These are phyloP conservation scores for Microcebus jonahi DNA, from an alignment of 2,113 vertebrate genomes.

Conservation along the genomic window DNA sequence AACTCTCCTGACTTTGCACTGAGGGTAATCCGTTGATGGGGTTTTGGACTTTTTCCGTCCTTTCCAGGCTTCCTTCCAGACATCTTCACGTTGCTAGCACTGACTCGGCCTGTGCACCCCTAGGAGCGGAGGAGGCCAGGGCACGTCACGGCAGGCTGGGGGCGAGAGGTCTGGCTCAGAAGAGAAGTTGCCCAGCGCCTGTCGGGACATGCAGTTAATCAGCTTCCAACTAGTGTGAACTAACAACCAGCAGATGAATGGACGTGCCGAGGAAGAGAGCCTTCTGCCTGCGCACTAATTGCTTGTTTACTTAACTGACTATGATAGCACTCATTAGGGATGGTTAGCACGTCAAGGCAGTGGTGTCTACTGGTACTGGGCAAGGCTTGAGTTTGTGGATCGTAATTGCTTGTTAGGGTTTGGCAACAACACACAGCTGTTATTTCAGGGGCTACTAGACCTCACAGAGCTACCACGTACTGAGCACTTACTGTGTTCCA, in stretches of 20 bases:
- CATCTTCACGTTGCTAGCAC: neutral
- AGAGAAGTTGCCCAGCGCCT: neutral
- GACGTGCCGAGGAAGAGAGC: neutral
- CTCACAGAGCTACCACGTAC: neutral
- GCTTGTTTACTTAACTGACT: slow-evolving; percentile 39
- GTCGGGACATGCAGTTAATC: neutral
- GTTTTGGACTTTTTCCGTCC: slow-evolving; percentile 24
- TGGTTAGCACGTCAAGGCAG: slow-evolving; percentile 38
- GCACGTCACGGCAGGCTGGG: neutral
- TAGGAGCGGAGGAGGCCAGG: neutral
- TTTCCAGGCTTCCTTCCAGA: slow-evolving; percentile 43
- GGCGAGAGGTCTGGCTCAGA: neutral
- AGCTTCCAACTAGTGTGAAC: neutral
- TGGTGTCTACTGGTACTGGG: neutral
- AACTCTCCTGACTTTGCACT: slow-evolving; percentile 35
- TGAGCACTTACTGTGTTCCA: neutral
- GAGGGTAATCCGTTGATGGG: neutral
- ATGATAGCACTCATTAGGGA: neutral
- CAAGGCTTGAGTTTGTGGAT: neutral
- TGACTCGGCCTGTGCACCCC: neutral
- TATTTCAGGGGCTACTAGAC: neutral
- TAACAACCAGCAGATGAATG: slow-evolving; percentile 40
- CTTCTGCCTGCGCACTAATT: neutral
- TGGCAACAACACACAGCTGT: neutral
- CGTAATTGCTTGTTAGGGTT: neutral